Evolutionary conservation across 2,797 vertebrate genomes (phyloP).

Genomic region (Paguma larvata): DNA sequence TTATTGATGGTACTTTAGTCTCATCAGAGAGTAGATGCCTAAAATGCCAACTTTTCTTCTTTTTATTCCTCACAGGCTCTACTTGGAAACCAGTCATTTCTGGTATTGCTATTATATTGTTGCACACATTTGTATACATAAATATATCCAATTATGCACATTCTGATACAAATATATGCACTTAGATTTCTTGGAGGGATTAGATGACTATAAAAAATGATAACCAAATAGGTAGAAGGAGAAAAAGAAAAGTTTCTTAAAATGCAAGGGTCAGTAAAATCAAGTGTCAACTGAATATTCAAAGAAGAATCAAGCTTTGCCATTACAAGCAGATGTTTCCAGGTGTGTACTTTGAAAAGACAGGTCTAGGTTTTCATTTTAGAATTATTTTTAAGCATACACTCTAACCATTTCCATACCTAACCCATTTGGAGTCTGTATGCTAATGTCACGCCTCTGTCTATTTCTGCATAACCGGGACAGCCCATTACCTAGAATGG

Average conservation of each 20-base stretch:
- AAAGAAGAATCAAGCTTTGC: slow-evolving; percentile 8
- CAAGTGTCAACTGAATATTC: not conserved
- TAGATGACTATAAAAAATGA: not conserved
- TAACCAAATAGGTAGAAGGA: not conserved
- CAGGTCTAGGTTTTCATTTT: not conserved
- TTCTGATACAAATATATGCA: not conserved
- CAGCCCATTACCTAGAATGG: not conserved
- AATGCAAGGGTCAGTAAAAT: slow-evolving; percentile 6
- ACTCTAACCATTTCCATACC: not conserved
- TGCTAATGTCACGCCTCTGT: not conserved
- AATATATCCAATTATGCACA: not conserved
- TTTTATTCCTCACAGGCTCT: not conserved
- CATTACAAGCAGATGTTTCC: not conserved
- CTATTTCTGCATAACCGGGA: not conserved
- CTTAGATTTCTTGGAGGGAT: not conserved
- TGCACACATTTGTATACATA: not conserved
- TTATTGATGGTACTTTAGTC: not conserved
- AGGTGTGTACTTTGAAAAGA: not conserved
- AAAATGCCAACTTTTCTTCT: not conserved
- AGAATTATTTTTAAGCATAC: not conserved
- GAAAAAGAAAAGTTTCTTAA: not conserved
- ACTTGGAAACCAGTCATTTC: not conserved
- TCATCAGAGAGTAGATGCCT: not conserved
- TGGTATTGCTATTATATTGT: not conserved
- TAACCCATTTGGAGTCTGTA: not conserved